phyloP scores from a whole-genome alignment of 2,113 vertebrate species.

The Notarius quadriscutis region DNA sequence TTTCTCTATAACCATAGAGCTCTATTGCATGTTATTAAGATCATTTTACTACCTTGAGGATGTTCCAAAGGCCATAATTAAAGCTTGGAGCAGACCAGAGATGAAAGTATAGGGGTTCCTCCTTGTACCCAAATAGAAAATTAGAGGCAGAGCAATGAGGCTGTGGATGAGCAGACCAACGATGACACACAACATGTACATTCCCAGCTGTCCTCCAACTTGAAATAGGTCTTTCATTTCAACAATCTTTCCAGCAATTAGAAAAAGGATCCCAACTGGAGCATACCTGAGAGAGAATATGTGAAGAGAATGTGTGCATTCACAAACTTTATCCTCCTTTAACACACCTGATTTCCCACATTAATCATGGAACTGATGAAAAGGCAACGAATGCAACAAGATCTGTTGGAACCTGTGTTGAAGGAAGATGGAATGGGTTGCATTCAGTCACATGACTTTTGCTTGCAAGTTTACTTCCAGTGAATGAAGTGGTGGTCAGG shows the following conservation, averaged over 20 bases:
- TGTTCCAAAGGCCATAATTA: conserved; percentile 92
- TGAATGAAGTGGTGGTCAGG: no score
- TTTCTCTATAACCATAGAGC: not conserved
- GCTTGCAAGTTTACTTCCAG: no score
- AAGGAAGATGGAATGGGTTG: not conserved
- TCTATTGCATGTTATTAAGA: not conserved
- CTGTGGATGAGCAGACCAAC: conserved; percentile 91
- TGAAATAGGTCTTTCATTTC: conserved; percentile 93
- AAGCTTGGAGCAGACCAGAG: conserved; percentile 87
- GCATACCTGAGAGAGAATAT: conserved; percentile 80
- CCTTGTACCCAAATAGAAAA: conserved; percentile 89
- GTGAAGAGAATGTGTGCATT: not conserved
- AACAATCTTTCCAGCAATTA: conserved; percentile 95
- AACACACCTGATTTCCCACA: not conserved
- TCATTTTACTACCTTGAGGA: conserved; percentile 83
- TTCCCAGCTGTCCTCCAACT: conserved; percentile 91
- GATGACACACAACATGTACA: conserved; percentile 92
- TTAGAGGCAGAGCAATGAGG: conserved; percentile 85
- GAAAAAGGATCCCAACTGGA: conserved; percentile 93
- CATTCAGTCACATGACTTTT: no score
- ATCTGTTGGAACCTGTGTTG: not conserved
- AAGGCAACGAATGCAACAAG: not conserved
- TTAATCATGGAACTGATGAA: not conserved
- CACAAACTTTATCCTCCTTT: not conserved
- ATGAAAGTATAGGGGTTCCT: conserved; percentile 91